Conservation (phyloP, 2,797 vertebrate genomes). For the Tangara arthus region DNA sequence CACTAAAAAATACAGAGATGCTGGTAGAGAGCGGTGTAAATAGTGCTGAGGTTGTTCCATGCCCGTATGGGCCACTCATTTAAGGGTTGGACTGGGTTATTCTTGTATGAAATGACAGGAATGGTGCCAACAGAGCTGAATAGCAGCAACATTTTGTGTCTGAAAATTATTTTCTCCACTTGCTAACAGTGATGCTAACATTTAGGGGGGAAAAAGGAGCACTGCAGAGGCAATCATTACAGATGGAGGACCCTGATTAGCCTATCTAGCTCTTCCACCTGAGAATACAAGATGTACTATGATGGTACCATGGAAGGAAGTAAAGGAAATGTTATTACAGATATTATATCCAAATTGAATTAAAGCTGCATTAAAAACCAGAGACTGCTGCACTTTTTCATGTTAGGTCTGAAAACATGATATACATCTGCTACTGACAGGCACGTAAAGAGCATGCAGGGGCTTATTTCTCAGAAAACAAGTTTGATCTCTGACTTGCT, state of each 20-base stretch:
- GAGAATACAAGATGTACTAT: neutral
- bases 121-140: neutral
- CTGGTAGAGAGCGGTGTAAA: neutral
- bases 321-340: constrained; percentile 44
- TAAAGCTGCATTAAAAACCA: constrained; percentile 20
- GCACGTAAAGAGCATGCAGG: neutral
- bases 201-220: neutral
- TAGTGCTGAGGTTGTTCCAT: neutral
- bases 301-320: neutral
- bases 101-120: neutral
- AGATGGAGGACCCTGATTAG: neutral
- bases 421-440: neutral
- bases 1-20: neutral
- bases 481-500: neutral
- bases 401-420: neutral
- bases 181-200: neutral
- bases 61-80: accelerated
- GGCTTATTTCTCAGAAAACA: neutral
- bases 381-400: neutral
- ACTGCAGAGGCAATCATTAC: neutral
- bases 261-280: neutral
- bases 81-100: neutral
- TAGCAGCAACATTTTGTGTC: neutral
- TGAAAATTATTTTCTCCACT: neutral
- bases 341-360: constrained; percentile 46